Evolutionary conservation across 2,888 invertebrate genomes (phyloP).

Genomic region (Drosophila rubida): DNA sequence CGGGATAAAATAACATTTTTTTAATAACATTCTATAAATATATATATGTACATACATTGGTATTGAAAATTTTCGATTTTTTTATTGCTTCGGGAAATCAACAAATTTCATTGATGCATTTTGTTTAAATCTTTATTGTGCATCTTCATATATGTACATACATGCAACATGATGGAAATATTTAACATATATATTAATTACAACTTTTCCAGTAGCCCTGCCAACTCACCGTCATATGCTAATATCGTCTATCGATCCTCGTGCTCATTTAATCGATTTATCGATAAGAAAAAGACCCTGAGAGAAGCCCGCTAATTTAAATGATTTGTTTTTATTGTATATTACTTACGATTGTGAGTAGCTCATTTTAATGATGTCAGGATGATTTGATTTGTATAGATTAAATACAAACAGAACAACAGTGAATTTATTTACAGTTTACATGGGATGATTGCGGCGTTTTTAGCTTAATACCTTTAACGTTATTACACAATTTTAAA

Average conservation of each 20-base stretch:
- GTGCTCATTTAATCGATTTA: not conserved
- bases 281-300: not conserved
- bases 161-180: not conserved
- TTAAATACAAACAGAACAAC: constrained; percentile 50
- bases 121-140: not conserved
- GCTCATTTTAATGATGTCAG: constrained; percentile 17
- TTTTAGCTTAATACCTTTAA: constrained; percentile 61
- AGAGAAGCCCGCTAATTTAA: not conserved
- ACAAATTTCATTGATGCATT: no score
- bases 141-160: no score
- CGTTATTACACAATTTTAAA: constrained; percentile 54
- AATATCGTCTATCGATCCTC: not conserved
- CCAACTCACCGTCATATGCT: not conserved
- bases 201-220: not conserved
- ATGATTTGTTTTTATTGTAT: not conserved
- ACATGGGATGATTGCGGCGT: constrained; percentile 60
- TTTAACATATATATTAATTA: not conserved
- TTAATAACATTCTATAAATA: no score
- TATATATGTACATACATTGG: no score
- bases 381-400: constrained; percentile 32
- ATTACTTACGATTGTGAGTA: constrained; percentile 17
- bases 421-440: constrained; percentile 61
- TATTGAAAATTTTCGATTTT: no score
- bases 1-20: no score
- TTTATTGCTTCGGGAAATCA: no score